A percentile compares a stretch with the other conserved stretches of the same genome.
Conservation (phyloP, 1,140 invertebrate genomes). For the Drosophila parvula region DNA sequence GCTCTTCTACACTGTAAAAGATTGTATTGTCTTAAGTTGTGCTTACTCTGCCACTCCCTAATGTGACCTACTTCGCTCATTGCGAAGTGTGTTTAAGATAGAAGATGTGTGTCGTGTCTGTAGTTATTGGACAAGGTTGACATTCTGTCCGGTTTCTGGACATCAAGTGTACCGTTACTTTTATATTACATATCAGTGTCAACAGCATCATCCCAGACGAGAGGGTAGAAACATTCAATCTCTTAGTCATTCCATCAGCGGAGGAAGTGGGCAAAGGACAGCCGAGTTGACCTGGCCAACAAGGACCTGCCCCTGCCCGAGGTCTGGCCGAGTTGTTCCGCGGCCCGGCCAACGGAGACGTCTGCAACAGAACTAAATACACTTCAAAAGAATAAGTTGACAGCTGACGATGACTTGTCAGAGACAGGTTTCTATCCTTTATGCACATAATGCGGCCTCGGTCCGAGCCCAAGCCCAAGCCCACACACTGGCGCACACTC, state of each 20-base stretch:
- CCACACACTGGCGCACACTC: conserved; percentile 25
- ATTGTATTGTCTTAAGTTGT: conserved; percentile 10
- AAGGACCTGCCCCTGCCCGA: conserved; percentile 23
- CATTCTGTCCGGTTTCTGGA: conserved; percentile 70
- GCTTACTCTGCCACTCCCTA: neutral
- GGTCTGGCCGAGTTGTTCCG: neutral
- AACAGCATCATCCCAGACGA: conserved; percentile 66
- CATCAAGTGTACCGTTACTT: conserved; percentile 72
- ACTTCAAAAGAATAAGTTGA: conserved; percentile 84
- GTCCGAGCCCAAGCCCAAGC: conserved; percentile 12
- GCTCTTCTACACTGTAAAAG: neutral
- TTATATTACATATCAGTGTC: conserved; percentile 81
- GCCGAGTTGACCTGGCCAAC: conserved; percentile 55
- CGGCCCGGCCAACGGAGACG: conserved; percentile 33
- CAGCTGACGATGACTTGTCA: conserved; percentile 84
- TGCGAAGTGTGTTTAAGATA: conserved; percentile 9
- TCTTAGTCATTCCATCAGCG: conserved; percentile 62
- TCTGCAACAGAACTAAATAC: conserved; percentile 76
- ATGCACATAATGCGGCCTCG: conserved; percentile 64
- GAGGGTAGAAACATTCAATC: conserved; percentile 67
- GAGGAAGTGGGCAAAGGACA: neutral
- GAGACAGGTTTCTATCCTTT: conserved; percentile 83
- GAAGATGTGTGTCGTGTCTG: conserved; percentile 53
- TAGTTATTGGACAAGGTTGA: conserved; percentile 72
- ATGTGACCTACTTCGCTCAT: conserved; percentile 10